Evolutionary conservation across 2,113 vertebrate species (phyloP), one percentile per base, ranked within the genome.

Genomic region (Quiscalus mexicanus): DNA sequence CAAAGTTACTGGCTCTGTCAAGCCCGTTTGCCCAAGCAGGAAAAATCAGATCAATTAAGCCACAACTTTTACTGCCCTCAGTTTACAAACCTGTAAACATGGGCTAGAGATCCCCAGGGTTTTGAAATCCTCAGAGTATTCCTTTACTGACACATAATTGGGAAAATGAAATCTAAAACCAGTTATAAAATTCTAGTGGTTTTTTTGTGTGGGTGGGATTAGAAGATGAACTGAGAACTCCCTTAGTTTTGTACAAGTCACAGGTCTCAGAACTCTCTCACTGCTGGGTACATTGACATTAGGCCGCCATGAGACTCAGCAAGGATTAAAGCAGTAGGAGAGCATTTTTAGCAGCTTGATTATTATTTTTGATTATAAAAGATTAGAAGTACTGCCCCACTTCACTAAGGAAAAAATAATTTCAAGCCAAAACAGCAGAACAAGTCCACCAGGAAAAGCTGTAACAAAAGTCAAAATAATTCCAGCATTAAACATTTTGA

Each of bases 321-420:
- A 77, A 86, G 37, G 41, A 41, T 14, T 19, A 84, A 41, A 52
- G 30, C 37, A 62, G 49, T 53, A 37, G 18, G 7, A 69, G 20
- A 74, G 10, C 11, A 74, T 50, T 82, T 88, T 42, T 17, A 55
- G 17, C 42, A 13, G 7, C 30, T 69, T 56, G 12, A 21, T 53
- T 62, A 25, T 78, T 55, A 55, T 27, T 87, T 87, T 73, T 89
- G 11, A 12, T 28, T 41, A 50, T 18, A 39, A 75, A 85, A 55
- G 1, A 88, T 55, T n/a, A 71, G 35, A 31, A 70, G n/a, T 75
- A 67, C 5, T 3, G 0, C 2, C 24, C 12, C 0, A 1, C 6
- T 41, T 56, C 11, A 14, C 42, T 42, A 71, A 44, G 42, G 23
- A 44, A 71, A 62, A 79, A 73, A 35, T 14, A 24, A n/a, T n/a